Base-by-base conservation (phyloP, 1,140 invertebrate genomes). In the Lepidurus arcticus region DNA sequence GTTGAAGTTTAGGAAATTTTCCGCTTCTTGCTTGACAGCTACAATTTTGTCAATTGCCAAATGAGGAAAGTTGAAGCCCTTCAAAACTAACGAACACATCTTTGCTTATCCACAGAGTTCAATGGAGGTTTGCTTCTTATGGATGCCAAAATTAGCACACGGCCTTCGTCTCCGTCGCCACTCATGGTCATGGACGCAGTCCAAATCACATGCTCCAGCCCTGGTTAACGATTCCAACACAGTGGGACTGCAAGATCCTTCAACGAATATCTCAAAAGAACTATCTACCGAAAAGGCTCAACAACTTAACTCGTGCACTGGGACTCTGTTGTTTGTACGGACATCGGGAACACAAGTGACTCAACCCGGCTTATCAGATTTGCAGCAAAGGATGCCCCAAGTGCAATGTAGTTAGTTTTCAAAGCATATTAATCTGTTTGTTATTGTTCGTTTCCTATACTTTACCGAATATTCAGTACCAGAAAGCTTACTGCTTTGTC, bases 301-400 rank as follows among this genome's bases (percentile, higher is more conserved):
- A 9, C 8, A 65, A 21, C 53, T 21, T 65, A 65, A 16, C 53
- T 13, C 53, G 16, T 65, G 53, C n/a, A 21, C 53, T 21, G 16
- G n/a, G 13, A 65, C 53, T 16, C 21, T 65, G 13, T 5, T 13
- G 53, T 4, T 65, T 13, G 53, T 65, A 5, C 53, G 53, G 8
- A 65, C 21, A 7, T n/a, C n/a, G 9, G 53, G 53, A 13, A 65
- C 53, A n/a, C 77, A 53, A 81, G 79, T 65, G 77, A 76, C 42
- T 80, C 81, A 73, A 80, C 47, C 45, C 78, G 79, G 42, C 74
- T 16, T 65, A 65, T 65, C 53, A 7, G 53, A 65, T 65, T 65
- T 65, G 53, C 53, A 65, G 13, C 53, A 65, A 65, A 4, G 53
- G 21, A 65, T 65, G 13, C 53, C 53, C n/a, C 8, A 65, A 65